phyloP scores from a whole-genome alignment of 1,140 invertebrate species.

The Trichonephila inaurata region DNA sequence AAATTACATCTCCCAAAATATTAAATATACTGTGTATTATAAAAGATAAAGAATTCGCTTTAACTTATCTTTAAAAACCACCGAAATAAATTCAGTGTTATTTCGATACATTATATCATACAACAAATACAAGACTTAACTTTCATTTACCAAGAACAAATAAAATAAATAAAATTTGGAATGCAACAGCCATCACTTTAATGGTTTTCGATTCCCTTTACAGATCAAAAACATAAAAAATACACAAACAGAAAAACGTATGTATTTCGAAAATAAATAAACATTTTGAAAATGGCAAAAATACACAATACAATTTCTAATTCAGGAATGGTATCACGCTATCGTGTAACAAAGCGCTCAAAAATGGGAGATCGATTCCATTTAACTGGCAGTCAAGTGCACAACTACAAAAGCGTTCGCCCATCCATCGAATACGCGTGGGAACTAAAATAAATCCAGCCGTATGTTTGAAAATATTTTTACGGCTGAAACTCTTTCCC shows the following conservation, averaged over 20 bases:
- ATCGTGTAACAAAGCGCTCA: neutral
- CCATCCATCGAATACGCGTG: neutral
- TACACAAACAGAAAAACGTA: neutral
- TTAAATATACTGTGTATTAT: too few relatives aligned
- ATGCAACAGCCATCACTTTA: neutral
- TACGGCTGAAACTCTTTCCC: neutral
- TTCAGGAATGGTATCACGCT: neutral
- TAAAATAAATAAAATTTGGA: neutral
- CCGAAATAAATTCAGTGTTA: too few relatives aligned
- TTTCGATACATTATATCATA: too few relatives aligned
- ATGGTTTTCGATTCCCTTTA: neutral
- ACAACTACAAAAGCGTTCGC: neutral
- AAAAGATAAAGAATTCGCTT: too few relatives aligned
- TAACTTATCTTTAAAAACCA: too few relatives aligned
- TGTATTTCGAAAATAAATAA: neutral
- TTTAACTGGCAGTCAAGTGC: neutral
- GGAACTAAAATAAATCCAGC: neutral
- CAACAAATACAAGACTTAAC: too few relatives aligned
- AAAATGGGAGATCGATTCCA: neutral
- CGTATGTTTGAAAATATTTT: neutral
- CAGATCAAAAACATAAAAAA: neutral
- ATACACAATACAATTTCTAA: neutral
- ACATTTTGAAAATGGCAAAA: neutral
- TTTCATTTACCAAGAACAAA: too few relatives aligned
- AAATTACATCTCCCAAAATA: too few relatives aligned